Evolutionary conservation across 2,888 invertebrate genomes (phyloP), one percentile per base, ranked within the genome.

Genomic region (Crossocerus cetratus): DNA sequence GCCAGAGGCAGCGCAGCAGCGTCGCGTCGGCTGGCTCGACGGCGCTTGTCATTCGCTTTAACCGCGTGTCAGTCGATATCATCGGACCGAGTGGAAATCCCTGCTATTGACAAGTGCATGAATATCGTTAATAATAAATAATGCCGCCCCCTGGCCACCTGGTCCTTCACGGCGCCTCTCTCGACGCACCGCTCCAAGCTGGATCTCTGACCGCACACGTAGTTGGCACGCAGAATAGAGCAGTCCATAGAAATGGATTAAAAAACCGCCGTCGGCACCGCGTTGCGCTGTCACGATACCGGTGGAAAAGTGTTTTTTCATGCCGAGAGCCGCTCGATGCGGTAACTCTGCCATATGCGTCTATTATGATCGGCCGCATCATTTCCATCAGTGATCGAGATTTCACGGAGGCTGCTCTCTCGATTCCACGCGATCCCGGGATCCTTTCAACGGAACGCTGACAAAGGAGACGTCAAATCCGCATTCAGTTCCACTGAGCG

Each of bases 91-190:
- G 87, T 88, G 88, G 87, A 88, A 86, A 85, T 82, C 82, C 78
- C 86, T 89, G 89, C 84, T 86, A 87, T 86, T 88, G 89, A 89
- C 88, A 87, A 86, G 83, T 84, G 75, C 81, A 83, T 85, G 86
- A 86, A 88, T 88, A 87, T 85, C 84, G 86, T 85, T 86, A 86
- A 86, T 86, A 84, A 87, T 86, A 84, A 88, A 87, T 87, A 86
- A 85, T 86, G 73, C 76, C 74, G 44, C 61, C 56, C 54, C n/a
- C 21, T 21, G 18, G 18, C 14, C 49, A 43, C 18, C 20, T 22
- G 42, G 14, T 49, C 13, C 54, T 8, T 20, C 44, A 43, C 42
- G 8, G 16, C 22, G 20, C 59, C 32, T 13, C 22, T 1, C 13
- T 64, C 54, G 32, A 14, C 65, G 58, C 49, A 49, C 16, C 49